Evolutionary conservation across 2,113 vertebrate genomes (phyloP), one percentile per base, ranked within the genome.

Genomic region (Mixornis gularis): DNA sequence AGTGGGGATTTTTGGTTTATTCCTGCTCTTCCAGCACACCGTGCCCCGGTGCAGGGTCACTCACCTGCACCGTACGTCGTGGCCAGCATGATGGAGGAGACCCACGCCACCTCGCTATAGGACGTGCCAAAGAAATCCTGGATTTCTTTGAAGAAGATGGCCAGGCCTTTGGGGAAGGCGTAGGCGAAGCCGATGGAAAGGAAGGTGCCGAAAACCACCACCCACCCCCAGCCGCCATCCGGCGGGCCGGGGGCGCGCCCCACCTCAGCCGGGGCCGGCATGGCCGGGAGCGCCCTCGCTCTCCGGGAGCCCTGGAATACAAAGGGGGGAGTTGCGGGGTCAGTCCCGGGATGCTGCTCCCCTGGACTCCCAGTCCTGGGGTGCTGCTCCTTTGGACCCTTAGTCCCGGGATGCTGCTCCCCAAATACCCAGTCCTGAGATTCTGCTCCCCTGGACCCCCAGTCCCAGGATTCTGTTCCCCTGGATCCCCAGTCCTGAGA

Each of bases 91-190:
- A 98, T 97, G 11, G 98, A 99, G 68, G 98, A 98, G 66, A 98
- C 94, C 97, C 96, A 98, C 1, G 98, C 97, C 27, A 98, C 95
- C 84, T 98, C 97, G 76, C 97, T 97, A 96, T 92, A 98, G 59
- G 97, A 98, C 14, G 97, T 97, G 32, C 89, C 94, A 92, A 99
- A 97, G 87, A 98, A 98, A 69, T 95, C 95, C 90, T 98, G 97
- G 93, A 98, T 98, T 74, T 98, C 97, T 92, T 97, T 98, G 96
- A 96, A 99, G 97, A 98, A 98, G 89, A 98, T 97, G 74, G 98
- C 97, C 46, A 98, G 59, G 56, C 94, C 96, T 97, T 98, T 99
- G 48, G 98, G 97, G n/a, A 98, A 98, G 53, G 98, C 95, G 11
- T 98, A 98, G 1, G 98, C 98, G 38, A 99, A 98, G 86, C 98